Evolutionary conservation across 1,140 invertebrate genomes (phyloP).

Genomic region (Lepidurus apus): DNA sequence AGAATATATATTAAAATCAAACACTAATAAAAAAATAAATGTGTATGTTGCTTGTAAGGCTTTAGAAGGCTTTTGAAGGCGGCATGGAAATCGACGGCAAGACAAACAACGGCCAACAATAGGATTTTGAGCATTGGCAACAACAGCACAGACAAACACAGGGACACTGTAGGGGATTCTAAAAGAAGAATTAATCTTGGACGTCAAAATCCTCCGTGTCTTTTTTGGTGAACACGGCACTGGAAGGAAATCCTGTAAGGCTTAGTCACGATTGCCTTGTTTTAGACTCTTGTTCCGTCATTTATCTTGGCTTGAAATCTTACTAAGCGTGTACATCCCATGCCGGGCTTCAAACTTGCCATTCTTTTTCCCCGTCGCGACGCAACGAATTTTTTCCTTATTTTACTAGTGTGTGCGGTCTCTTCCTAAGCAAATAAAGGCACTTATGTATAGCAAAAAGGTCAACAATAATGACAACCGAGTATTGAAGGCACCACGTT

Average conservation of each 20-base stretch:
- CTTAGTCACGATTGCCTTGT: slow-evolving; percentile 1
- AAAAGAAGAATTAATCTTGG: not conserved
- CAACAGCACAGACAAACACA: not conserved
- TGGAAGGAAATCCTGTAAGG: not conserved
- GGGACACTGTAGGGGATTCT: not conserved
- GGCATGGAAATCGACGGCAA: too few species aligned
- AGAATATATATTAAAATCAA: too few species aligned
- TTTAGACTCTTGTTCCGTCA: not conserved
- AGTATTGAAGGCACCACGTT: not conserved
- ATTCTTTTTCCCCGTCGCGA: not conserved
- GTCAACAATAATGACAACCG: not conserved
- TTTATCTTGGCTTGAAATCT: not conserved
- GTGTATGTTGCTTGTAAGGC: too few species aligned
- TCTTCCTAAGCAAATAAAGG: not conserved
- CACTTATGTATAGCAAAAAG: not conserved
- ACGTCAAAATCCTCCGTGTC: not conserved
- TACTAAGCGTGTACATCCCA: not conserved
- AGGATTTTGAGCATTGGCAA: not conserved
- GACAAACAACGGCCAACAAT: not conserved
- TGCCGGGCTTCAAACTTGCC: not conserved
- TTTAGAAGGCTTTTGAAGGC: too few species aligned
- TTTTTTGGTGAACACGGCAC: not conserved
- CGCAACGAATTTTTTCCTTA: too few species aligned
- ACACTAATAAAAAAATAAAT: too few species aligned
- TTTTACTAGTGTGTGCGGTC: not conserved